Percentiles rank a stretch among this genome's conserved stretches.
These are phyloP conservation scores for Murina feae DNA, from an alignment of 2,113 vertebrate species.

Conservation along the genomic window DNA sequence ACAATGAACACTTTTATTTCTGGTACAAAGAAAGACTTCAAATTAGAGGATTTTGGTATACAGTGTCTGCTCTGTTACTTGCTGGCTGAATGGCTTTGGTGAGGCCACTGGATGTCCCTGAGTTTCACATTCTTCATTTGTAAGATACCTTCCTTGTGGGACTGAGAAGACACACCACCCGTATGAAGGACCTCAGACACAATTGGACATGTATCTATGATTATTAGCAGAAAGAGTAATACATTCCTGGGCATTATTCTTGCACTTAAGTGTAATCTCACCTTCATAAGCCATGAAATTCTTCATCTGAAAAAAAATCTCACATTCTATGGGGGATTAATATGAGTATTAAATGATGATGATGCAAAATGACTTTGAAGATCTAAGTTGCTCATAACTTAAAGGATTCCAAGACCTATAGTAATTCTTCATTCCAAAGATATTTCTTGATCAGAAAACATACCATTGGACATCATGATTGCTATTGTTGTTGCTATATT, in stretches of 20 bases:
- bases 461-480: neutral
- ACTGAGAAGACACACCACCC: fast-evolving
- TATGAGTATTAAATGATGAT: neutral
- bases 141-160: neutral
- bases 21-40: neutral
- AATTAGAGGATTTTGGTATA: neutral
- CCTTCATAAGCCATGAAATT: neutral
- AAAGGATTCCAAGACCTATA: neutral
- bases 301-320: neutral
- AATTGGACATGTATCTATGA: neutral
- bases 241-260: neutral
- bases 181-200: fast-evolving
- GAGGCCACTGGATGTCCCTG: neutral
- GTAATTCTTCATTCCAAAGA: neutral
- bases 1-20: neutral
- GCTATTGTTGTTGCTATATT: too few species aligned
- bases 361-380: neutral
- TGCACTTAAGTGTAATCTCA: neutral
- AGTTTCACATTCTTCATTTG: neutral
- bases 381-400: neutral
- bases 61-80: neutral
- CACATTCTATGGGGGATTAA: neutral
- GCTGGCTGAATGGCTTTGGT: neutral
- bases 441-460: neutral
- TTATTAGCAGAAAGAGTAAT: neutral